phyloP scores from a whole-genome alignment of 2,888 invertebrate species.

The Xestia rhomboidea region DNA sequence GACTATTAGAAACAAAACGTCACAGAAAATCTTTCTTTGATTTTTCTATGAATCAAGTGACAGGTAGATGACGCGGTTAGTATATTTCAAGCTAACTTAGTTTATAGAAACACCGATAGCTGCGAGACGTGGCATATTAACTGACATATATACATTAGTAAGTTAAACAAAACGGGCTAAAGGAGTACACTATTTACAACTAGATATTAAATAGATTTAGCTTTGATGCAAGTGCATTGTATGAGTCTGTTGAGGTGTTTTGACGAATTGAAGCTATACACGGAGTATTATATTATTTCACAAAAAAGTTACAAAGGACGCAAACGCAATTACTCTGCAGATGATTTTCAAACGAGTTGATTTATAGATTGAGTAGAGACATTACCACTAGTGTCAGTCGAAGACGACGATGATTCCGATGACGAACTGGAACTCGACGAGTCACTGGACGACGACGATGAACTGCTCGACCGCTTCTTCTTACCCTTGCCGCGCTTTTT shows the following conservation, averaged over 20 bases:
- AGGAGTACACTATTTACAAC: constrained; percentile 26
- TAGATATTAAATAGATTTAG: constrained; percentile 28
- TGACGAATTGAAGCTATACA: not conserved
- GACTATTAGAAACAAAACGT: too few species aligned
- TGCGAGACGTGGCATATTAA: too few species aligned
- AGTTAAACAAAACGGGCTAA: too few species aligned
- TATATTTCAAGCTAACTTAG: too few species aligned
- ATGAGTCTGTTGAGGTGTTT: not conserved
- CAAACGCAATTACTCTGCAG: not conserved
- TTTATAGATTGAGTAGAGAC: constrained; percentile 17
- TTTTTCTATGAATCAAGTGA: too few species aligned
- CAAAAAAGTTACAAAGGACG: not conserved
- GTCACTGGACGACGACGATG: constrained; percentile 93
- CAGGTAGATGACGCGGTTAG: too few species aligned
- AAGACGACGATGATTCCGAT: constrained; percentile 90
- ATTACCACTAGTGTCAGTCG: constrained; percentile 90
- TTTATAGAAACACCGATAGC: too few species aligned
- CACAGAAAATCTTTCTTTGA: too few species aligned
- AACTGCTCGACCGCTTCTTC: constrained; percentile 92
- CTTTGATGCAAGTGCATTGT: constrained; percentile 13
- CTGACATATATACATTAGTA: too few species aligned
- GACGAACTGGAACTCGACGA: constrained; percentile 92
- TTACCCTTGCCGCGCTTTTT: constrained; percentile 92
- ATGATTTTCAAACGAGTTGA: not conserved
- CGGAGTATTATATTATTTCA: not conserved